These are phyloP conservation scores for Tetheella fluctuosa DNA, from an alignment of 2,888 invertebrate species.

Conservation along the genomic window DNA sequence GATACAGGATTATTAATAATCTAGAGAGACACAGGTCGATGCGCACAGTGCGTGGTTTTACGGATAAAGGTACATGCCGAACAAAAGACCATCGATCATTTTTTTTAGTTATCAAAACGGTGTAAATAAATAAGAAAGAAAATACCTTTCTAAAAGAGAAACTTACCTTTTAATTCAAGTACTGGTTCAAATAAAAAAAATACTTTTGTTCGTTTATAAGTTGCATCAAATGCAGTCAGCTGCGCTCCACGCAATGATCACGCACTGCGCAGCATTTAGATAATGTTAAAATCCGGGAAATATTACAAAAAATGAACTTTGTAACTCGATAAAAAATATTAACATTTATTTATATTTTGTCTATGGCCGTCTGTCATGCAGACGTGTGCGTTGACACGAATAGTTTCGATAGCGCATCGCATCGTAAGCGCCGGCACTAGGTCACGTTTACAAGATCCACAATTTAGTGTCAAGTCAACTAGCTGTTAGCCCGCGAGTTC, in stretches of 20 bases:
- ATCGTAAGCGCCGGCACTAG: constrained; percentile 23
- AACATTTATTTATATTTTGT: too few species aligned
- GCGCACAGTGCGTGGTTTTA: too few species aligned
- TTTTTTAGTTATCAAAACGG: too few species aligned
- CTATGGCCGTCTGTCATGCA: constrained; percentile 28
- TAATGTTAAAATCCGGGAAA: constrained; percentile 36
- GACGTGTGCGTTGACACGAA: constrained; percentile 10
- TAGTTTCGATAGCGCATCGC: constrained; percentile 14
- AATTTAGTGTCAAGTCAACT: constrained; percentile 5
- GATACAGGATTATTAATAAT: too few species aligned
- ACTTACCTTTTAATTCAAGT: too few species aligned
- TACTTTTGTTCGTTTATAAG: not conserved
- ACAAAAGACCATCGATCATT: too few species aligned
- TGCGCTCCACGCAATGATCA: constrained; percentile 30
- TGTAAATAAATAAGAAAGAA: too few species aligned
- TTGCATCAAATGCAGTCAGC: not conserved
- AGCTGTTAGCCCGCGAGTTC: not conserved
- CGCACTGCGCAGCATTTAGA: constrained; percentile 22
- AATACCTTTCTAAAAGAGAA: too few species aligned
- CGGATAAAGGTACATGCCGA: too few species aligned
- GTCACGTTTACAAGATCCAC: constrained; percentile 22
- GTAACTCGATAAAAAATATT: constrained; percentile 47
- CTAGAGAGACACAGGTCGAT: too few species aligned
- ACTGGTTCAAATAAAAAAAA: too few species aligned
- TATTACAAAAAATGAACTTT: constrained; percentile 48